Evolutionary conservation across 1,140 invertebrate genomes (phyloP).

Genomic region (Chironomus tepperi): DNA sequence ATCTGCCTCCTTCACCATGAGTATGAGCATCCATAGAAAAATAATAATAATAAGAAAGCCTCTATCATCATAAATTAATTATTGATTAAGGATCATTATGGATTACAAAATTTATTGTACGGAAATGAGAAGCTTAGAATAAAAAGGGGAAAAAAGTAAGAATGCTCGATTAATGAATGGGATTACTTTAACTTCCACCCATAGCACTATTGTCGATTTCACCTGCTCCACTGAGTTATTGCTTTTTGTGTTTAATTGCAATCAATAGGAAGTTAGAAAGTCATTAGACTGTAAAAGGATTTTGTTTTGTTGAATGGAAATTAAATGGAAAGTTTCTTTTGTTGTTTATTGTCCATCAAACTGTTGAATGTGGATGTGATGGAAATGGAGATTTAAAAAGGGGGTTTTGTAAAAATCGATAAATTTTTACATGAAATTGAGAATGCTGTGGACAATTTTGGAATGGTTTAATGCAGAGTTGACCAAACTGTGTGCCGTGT

Average conservation of each 20-base stretch:
- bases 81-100: conserved; percentile 16
- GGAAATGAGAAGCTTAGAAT: background rate
- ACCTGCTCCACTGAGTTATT: background rate
- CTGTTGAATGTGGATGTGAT: background rate
- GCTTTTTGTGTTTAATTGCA: too few species aligned
- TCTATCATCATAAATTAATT: conserved; percentile 22
- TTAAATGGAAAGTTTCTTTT: background rate
- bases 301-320: background rate
- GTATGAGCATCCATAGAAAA: background rate
- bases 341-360: background rate
- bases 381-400: too few species aligned
- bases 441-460: too few species aligned
- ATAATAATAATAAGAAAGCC: background rate
- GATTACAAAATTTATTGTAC: conserved; percentile 20
- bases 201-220: background rate
- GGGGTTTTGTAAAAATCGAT: too few species aligned
- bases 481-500: too few species aligned
- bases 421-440: too few species aligned
- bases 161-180: background rate
- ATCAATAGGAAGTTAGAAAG: too few species aligned
- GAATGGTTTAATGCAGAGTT: too few species aligned
- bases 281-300: background rate
- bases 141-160: conserved; percentile 1
- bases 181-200: background rate
- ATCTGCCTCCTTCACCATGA: background rate